Percentiles rank a stretch among this genome's conserved stretches.
phyloP scores from a whole-genome alignment of 2,888 invertebrate species.

The Stratiomys singularior region DNA sequence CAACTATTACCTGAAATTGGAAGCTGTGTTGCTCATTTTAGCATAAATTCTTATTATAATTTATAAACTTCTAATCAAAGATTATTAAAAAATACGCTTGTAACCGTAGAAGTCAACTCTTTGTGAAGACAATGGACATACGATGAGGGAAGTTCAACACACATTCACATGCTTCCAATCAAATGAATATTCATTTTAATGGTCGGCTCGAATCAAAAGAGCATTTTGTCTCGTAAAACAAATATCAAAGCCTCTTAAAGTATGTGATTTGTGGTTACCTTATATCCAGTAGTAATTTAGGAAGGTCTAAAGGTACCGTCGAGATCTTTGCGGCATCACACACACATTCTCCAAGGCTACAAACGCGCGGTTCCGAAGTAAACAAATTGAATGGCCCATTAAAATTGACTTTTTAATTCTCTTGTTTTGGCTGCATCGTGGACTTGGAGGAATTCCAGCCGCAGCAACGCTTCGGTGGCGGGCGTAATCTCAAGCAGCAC shows the following conservation, averaged over 20 bases:
- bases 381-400: conserved; percentile 49
- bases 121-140: not conserved
- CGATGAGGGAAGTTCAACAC: not conserved
- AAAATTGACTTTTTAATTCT: conserved; percentile 48
- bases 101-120: not conserved
- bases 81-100: no score
- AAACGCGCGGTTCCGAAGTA: conserved; percentile 47
- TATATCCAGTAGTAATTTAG: conserved; percentile 36
- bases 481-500: not conserved
- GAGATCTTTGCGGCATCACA: not conserved
- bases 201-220: conserved; percentile 37
- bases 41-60: no score
- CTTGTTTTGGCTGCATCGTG: not conserved
- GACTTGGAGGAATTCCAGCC: not conserved
- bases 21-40: no score
- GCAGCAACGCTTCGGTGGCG: not conserved
- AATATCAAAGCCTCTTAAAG: conserved; percentile 56
- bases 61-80: no score
- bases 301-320: conserved; percentile 11
- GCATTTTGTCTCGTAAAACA: conserved; percentile 55
- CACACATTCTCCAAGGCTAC: conserved; percentile 13
- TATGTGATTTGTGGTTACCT: conserved; percentile 56
- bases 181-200: not conserved
- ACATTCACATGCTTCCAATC: not conserved
- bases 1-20: no score